These are phyloP conservation scores for Eretmocerus hayati DNA, from an alignment of 2,888 invertebrate species.

Conservation along the genomic window DNA sequence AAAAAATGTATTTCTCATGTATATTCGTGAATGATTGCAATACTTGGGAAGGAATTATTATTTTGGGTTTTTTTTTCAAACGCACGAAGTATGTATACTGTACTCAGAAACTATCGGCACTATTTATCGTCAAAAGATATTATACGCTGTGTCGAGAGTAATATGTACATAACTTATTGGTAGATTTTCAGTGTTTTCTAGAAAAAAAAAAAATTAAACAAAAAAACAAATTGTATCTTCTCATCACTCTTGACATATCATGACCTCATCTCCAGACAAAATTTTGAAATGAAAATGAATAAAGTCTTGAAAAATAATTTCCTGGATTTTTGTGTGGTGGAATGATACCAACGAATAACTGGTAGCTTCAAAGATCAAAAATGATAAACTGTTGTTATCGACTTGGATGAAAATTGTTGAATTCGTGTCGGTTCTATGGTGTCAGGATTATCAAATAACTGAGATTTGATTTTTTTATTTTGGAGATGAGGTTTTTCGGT, in stretches of 20 bases:
- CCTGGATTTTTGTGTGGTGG: too few relatives aligned
- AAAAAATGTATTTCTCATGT: slow-evolving; percentile 11
- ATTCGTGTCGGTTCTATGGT: too few relatives aligned
- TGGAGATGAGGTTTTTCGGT: too few relatives aligned
- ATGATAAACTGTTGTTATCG: too few relatives aligned
- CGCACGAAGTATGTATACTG: not conserved
- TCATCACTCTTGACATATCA: slow-evolving; percentile 18
- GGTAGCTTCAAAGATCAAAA: too few relatives aligned
- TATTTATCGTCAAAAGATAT: slow-evolving; percentile 1
- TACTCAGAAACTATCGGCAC: not conserved
- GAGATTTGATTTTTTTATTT: too few relatives aligned
- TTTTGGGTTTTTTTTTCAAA: too few relatives aligned
- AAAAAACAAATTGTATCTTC: slow-evolving; percentile 12
- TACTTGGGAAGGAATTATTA: not conserved
- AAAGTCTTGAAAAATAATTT: not conserved
- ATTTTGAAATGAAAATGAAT: slow-evolving; percentile 1
- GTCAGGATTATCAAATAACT: too few relatives aligned
- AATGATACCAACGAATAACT: too few relatives aligned
- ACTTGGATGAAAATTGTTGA: too few relatives aligned
- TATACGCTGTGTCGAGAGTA: slow-evolving; percentile 1
- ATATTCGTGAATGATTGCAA: slow-evolving; percentile 6
- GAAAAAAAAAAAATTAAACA: slow-evolving; percentile 4
- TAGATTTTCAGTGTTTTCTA: slow-evolving; percentile 21
- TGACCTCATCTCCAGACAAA: slow-evolving; percentile 1
- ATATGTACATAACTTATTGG: slow-evolving; percentile 20